Percentiles rank a stretch among this genome's conserved stretches.
Evolutionary conservation across 2,113 vertebrate genomes (phyloP).

Genomic region (Oncorhynchus nerka): DNA sequence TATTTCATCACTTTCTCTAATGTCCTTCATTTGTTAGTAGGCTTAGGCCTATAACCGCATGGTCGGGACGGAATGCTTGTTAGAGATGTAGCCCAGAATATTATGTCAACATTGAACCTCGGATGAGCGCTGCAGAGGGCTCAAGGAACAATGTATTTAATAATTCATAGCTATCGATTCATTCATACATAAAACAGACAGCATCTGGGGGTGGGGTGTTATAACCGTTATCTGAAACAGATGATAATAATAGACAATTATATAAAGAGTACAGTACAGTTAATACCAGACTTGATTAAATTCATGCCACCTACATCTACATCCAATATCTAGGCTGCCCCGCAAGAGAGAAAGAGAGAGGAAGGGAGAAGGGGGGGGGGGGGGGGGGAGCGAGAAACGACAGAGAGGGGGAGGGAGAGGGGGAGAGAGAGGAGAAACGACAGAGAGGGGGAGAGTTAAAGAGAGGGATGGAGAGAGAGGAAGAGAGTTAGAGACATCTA

Average conservation of each 20-base stretch:
- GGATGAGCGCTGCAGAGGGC: not conserved
- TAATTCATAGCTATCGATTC: conserved; percentile 63
- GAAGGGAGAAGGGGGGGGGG: not conserved
- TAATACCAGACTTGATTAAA: not conserved
- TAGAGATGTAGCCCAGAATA: too few relatives aligned
- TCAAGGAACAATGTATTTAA: conserved; percentile 53
- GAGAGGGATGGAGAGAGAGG: not conserved
- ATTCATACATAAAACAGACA: conserved; percentile 6
- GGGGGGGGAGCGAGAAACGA: too few relatives aligned
- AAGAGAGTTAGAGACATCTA: not conserved
- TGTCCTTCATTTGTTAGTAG: too few relatives aligned
- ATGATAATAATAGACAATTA: too few relatives aligned
- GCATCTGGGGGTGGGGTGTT: conserved; percentile 6
- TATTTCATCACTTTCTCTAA: too few relatives aligned
- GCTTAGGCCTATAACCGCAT: too few relatives aligned
- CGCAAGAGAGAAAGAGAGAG: too few relatives aligned
- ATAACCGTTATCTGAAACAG: conserved; percentile 23
- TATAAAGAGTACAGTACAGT: not conserved
- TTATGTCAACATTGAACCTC: not conserved
- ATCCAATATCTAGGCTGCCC: not conserved
- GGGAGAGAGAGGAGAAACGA: too few relatives aligned
- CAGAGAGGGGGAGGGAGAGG: not conserved
- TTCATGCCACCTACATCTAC: not conserved
- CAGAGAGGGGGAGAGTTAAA: too few relatives aligned
- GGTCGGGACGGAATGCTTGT: too few relatives aligned